Evolutionary conservation across 2,888 invertebrate species (phyloP).

Genomic region (Andrena chrysosceles): DNA sequence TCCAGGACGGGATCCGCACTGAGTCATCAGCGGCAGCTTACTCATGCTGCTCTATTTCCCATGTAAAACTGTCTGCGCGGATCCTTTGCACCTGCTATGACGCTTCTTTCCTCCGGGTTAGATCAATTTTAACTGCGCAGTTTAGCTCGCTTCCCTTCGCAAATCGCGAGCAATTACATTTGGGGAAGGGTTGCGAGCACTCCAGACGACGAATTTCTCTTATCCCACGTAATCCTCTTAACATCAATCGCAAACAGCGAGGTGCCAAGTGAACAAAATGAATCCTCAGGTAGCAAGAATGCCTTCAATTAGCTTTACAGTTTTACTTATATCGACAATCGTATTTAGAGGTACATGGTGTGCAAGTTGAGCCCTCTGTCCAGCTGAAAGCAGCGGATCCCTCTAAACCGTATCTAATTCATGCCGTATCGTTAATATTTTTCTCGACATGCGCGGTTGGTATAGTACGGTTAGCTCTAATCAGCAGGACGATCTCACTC

Average conservation of each 20-base stretch:
- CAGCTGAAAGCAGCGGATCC: not conserved
- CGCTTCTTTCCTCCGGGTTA: not conserved
- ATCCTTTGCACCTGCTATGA: constrained; percentile 62
- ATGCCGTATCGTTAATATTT: constrained; percentile 20
- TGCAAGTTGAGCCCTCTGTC: not conserved
- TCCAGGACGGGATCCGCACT: constrained; percentile 51
- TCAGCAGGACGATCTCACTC: constrained; percentile 53
- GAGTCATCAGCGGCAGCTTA: constrained; percentile 61
- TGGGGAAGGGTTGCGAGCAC: too few species aligned
- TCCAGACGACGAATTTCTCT: too few species aligned
- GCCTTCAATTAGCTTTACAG: too few species aligned
- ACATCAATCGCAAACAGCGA: too few species aligned
- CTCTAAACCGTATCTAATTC: not conserved
- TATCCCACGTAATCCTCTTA: too few species aligned
- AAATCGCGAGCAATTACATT: not conserved
- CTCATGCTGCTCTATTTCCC: constrained; percentile 64
- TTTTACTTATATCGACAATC: not conserved
- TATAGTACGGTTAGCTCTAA: constrained; percentile 37
- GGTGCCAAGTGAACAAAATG: too few species aligned
- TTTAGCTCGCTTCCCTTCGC: constrained; percentile 15
- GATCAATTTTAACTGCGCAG: constrained; percentile 43
- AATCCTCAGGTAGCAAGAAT: too few species aligned
- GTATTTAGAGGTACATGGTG: not conserved
- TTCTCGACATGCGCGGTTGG: not conserved
- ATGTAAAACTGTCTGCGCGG: constrained; percentile 53